A percentile compares a stretch with the other conserved stretches of the same genome.
Conservation (phyloP, 37 sponge, comb jelly and placozoan species). For the Mnemiopsis leidyi region DNA sequence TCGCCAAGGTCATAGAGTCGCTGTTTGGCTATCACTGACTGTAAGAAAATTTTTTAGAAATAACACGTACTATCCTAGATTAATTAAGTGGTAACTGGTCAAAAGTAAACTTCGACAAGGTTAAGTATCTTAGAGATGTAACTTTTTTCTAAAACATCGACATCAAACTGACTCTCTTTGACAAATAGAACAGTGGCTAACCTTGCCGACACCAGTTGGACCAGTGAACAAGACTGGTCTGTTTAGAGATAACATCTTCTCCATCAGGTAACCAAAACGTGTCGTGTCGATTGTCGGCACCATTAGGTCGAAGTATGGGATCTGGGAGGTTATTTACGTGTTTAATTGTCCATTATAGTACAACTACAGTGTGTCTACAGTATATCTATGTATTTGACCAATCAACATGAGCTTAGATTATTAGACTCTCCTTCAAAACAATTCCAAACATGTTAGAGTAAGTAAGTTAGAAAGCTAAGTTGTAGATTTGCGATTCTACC, state of each 20-base stretch:
- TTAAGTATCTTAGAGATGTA: no score
- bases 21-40: slow-evolving; percentile 95
- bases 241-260: slow-evolving; percentile 78
- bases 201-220: slow-evolving; percentile 97
- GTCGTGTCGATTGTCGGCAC: slow-evolving; percentile 97
- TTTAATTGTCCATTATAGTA: neutral
- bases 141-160: no score
- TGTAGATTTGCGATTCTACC: no score
- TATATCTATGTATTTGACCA: neutral
- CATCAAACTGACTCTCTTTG: no score
- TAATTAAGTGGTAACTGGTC: no score
- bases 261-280: slow-evolving; percentile 90
- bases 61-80: no score
- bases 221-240: slow-evolving; percentile 94
- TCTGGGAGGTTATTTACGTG: slow-evolving; percentile 52
- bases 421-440: no score
- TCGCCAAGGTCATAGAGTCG: slow-evolving; percentile 75
- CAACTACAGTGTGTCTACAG: neutral
- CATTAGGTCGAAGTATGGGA: slow-evolving; percentile 88
- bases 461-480: no score
- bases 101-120: no score
- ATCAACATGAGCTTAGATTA: no score
- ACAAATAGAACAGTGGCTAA: slow-evolving; percentile 43
- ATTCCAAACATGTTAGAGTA: no score
- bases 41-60: no score